Percentiles rank a stretch among this genome's conserved stretches.
phyloP scores from a whole-genome alignment of 2,888 invertebrate species.

The Morinoia aosen region DNA sequence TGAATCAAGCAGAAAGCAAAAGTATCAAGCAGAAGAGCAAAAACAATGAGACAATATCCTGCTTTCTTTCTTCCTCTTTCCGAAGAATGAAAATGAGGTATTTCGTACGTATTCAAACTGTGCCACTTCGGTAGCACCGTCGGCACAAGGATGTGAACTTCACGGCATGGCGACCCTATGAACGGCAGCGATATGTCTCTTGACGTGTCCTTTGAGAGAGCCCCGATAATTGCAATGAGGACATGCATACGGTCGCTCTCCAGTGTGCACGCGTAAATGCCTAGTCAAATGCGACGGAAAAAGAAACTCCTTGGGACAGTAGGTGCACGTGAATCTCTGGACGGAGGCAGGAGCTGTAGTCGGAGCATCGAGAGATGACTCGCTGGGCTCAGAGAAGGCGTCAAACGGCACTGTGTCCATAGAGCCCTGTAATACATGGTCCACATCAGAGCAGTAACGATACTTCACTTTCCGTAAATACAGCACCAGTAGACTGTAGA shows the following conservation, averaged over 20 bases:
- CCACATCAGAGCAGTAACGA: constrained; percentile 13
- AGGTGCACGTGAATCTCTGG: constrained; percentile 53
- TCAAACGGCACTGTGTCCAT: constrained; percentile 21
- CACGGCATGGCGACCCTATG: constrained; percentile 47
- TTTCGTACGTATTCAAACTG: neutral
- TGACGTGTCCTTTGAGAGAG: constrained; percentile 63
- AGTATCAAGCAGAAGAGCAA: too few relatives aligned
- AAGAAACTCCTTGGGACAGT: constrained; percentile 63
- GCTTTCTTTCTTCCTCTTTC: too few relatives aligned
- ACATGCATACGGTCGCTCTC: constrained; percentile 65
- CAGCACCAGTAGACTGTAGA: neutral
- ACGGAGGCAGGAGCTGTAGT: neutral
- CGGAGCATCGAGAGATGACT: neutral
- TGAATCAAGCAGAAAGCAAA: too few relatives aligned
- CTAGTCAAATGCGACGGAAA: constrained; percentile 63
- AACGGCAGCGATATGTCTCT: constrained; percentile 63
- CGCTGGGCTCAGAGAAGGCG: constrained; percentile 1
- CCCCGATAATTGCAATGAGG: constrained; percentile 64
- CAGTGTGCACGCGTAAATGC: constrained; percentile 65
- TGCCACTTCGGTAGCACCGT: neutral
- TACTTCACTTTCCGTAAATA: neutral
- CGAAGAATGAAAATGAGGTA: too few relatives aligned
- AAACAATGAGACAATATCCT: too few relatives aligned
- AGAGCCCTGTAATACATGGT: constrained; percentile 29
- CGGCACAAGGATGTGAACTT: neutral